These are phyloP conservation scores for Tympanuchus pallidicinctus DNA, from an alignment of 2,113 vertebrate genomes.

Conservation along the genomic window DNA sequence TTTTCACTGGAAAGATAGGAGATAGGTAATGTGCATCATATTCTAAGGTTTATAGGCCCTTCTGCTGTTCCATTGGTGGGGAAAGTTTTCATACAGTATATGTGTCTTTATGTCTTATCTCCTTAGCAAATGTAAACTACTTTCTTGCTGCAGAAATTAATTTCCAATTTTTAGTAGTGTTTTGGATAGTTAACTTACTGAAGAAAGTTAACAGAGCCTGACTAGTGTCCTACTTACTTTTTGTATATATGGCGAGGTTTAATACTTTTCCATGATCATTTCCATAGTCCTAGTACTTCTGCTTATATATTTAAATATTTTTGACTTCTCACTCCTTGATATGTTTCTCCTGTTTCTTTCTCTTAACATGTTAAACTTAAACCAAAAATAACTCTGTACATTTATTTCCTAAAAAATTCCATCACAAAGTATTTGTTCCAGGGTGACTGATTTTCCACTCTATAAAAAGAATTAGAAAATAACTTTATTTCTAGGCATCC, in stretches of 20 bases:
- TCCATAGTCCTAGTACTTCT: neutral
- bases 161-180: no score
- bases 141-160: neutral
- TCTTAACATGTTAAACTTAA: neutral
- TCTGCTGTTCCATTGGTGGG: neutral
- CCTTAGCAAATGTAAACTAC: neutral
- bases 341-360: neutral
- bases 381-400: neutral
- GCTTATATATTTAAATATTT: neutral
- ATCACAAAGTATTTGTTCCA: neutral
- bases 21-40: neutral
- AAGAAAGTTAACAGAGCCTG: neutral
- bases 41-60: neutral
- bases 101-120: neutral
- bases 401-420: neutral
- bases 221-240: neutral
- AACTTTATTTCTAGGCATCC: neutral
- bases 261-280: neutral
- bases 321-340: neutral
- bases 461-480: neutral
- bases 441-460: neutral
- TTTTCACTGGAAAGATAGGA: neutral
- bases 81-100: neutral
- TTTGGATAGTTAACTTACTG: neutral
- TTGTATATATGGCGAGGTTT: neutral